Evolutionary conservation across 2,888 invertebrate species (phyloP).

Genomic region (Andrena minutula): DNA sequence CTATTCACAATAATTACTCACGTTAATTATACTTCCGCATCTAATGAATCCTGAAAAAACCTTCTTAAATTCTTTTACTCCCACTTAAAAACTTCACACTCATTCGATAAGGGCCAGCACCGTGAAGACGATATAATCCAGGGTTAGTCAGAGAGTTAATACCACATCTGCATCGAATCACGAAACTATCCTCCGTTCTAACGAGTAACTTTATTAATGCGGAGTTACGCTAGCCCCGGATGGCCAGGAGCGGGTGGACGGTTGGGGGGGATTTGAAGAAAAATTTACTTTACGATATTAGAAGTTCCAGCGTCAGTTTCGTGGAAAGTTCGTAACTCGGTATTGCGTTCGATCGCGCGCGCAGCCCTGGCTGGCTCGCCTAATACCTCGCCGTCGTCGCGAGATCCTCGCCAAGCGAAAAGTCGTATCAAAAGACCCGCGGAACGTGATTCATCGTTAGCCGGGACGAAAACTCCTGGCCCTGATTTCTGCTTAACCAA

Average conservation of each 20-base stretch:
- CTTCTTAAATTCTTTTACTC: background rate
- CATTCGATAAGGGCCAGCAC: background rate
- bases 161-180: conserved; percentile 4
- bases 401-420: background rate
- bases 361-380: background rate
- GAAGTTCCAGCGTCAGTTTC: conserved; percentile 18
- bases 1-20: no score
- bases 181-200: conserved; percentile 24
- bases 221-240: conserved; percentile 20
- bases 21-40: no score
- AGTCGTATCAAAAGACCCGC: conserved; percentile 13
- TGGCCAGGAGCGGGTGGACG: background rate
- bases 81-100: background rate
- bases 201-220: conserved; percentile 49
- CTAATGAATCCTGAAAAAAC: background rate
- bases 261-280: conserved; percentile 18
- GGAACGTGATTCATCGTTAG: conserved; percentile 22
- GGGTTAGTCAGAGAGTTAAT: conserved; percentile 4
- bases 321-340: conserved; percentile 31
- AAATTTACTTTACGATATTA: conserved; percentile 47
- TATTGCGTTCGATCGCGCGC: conserved; percentile 15
- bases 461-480: background rate
- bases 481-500: conserved; percentile 21
- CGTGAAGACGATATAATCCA: background rate
- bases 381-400: background rate